Evolutionary conservation across 2,797 vertebrate species (phyloP), one percentile per base, ranked within the genome.

Genomic region (Phoebastria nigripes): DNA sequence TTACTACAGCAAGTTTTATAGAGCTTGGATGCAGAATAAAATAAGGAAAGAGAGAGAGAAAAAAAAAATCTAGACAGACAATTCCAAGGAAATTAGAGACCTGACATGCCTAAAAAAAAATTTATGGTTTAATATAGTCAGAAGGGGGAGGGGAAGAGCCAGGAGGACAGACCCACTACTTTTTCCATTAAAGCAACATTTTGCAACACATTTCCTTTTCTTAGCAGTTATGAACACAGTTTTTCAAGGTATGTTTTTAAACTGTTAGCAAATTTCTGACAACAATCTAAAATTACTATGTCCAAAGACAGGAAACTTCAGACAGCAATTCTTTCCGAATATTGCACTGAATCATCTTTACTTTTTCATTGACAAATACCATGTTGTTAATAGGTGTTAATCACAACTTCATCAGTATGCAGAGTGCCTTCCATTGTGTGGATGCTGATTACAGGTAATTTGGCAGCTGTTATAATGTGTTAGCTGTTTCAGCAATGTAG

Each of bases 361-460:
- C 25, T 91, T 91, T 71, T 85, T 69, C 81, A 90, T 85, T 95
- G 93, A 89, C 61, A 92, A 96, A 94, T 90, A 85, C 63, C 49
- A 80, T 63, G 59, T 49, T 82, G 67, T 82, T 94, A 95, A 94
- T 76, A 87, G 56, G 49, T 78, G 87, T 90, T 96, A 96, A 96
- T 96, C 94, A 95, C 83, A 93, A 84, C 37, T 90, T 87, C 59
- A 94, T 94, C 81, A 82, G 81, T 63, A 91, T 94, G 73, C 88
- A 77, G 58, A 84, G 24, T 52, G 59, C 77, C 49, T 93, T 96
- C 90, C 77, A 89, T 96, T 96, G 90, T 94, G 90, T 92, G 33
- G 88, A 82, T 90, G 92, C 88, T 93, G 93, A 96, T 95, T 96
- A 95, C 92, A 95, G 88, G 95, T 96, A 96, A 96, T 95, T 95